Conservation (phyloP, 2,797 vertebrate species). For the Silurus lanzhouensis region DNA sequence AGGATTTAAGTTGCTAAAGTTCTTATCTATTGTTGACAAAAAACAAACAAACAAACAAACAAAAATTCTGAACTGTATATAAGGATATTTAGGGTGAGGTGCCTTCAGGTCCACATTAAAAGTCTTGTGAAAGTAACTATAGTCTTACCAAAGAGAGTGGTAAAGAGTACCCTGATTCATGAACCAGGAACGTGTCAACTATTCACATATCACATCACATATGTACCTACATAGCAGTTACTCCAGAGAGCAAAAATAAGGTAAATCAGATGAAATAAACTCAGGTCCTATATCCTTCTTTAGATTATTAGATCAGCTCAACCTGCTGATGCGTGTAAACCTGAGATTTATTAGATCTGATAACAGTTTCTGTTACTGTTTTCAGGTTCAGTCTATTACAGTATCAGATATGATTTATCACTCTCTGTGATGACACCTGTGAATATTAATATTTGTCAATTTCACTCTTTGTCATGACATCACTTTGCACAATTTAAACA, state of each 20-base stretch:
- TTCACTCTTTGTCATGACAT: conserved; percentile 4
- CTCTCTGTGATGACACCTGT: background rate
- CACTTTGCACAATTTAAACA: background rate
- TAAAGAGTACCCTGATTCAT: background rate
- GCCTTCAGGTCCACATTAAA: background rate
- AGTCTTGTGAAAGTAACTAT: background rate
- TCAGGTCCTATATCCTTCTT: background rate
- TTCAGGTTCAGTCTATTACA: conserved; percentile 13
- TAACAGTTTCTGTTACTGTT: conserved; percentile 13
- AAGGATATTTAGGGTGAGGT: background rate
- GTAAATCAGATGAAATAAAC: background rate
- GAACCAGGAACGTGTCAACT: background rate
- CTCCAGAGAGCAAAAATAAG: background rate
- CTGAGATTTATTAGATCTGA: conserved; percentile 27
- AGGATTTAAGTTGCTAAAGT: background rate
- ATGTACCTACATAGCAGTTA: background rate
- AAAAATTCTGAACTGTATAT: background rate
- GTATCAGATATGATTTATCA: conserved; percentile 5
- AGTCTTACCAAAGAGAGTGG: background rate
- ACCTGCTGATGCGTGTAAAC: background rate
- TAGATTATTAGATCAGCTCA: conserved; percentile 11
- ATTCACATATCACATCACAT: background rate
- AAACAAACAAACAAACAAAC: background rate
- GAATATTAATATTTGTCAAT: conserved; percentile 32
- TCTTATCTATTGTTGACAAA: background rate